Evolutionary conservation across 2,797 vertebrate genomes (phyloP).

Genomic region (Margarornis squamiger): DNA sequence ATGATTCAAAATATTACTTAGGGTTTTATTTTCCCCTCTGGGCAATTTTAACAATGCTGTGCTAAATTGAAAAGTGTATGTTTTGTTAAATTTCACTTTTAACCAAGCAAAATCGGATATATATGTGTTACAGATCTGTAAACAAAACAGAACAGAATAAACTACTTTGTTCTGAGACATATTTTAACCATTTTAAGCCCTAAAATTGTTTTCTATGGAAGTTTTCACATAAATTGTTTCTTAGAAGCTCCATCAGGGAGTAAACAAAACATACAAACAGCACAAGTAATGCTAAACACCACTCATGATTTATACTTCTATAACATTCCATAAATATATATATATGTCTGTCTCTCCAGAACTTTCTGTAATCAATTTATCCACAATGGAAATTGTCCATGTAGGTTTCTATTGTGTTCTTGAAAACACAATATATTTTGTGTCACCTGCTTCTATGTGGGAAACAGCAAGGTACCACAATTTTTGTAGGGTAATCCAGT

Average conservation of each 20-base stretch:
- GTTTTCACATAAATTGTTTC: constrained; percentile 46
- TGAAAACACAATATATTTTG: neutral
- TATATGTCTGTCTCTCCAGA: neutral
- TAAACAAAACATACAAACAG: constrained; percentile 42
- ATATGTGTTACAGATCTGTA: constrained; percentile 75
- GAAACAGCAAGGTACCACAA: neutral
- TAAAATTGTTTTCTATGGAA: constrained; percentile 65
- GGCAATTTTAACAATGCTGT: constrained; percentile 66
- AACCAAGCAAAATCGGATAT: constrained; percentile 58
- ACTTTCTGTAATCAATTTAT: constrained; percentile 25
- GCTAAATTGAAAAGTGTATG: constrained; percentile 63
- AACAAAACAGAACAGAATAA: constrained; percentile 73
- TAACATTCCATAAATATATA: neutral
- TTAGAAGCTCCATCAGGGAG: constrained; percentile 19
- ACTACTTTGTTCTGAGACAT: constrained; percentile 69
- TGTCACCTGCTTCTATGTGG: constrained; percentile 31
- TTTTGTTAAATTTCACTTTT: constrained; percentile 73
- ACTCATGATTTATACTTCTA: constrained; percentile 10
- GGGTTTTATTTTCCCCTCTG: constrained; percentile 44
- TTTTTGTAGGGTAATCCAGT: constrained; percentile 13
- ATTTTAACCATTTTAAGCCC: constrained; percentile 73
- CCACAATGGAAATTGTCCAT: neutral
- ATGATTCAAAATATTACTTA: neutral
- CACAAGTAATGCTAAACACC: constrained; percentile 24
- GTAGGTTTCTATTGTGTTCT: neutral